Evolutionary conservation across 2,888 invertebrate genomes (phyloP), one percentile per base, ranked within the genome.

Genomic region (Perizoma flavofasciatum): DNA sequence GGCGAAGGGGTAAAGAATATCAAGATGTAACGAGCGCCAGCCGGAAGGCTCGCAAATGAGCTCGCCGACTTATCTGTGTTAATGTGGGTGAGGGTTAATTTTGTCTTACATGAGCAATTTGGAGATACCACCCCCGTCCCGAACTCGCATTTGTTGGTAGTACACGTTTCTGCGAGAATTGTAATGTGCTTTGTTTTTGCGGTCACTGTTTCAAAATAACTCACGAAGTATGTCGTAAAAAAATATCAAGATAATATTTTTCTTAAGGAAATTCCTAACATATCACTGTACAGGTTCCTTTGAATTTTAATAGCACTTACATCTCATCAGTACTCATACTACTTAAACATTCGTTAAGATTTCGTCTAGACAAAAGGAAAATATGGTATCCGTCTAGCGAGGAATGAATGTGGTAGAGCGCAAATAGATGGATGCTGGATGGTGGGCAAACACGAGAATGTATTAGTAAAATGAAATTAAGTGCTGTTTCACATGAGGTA

Each of bases 1-100:
- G 88, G 88, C 78, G 84, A 89, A 90, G 90, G 89, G 91, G 90
- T 90, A 91, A 91, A 92, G 91, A 92, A 91, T 91, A 92, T 92
- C 90, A 89, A 91, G 91, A 91, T 91, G 88, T 88, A 90, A 88
- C 89, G 88, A 88, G 86, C 88, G 72, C 81, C 85, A 84, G 89
- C 89, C 91, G 90, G 90, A 90, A 91, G 91, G 90, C 89, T 85
- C 89, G 90, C 91, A 92, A 92, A 91, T 92, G 91, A 92, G 92
- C 92, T 89, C 88, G 82, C 85, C 86, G 89, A 92, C 88, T 92
- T 92, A 92, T 92, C 91, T 90, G 83, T 80, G 82, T 86, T 91
- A 90, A 90, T 91, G 90, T 86, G 88, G 88, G 88, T 82, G 86
- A 88, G 91, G 92, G 92, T 91, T 91, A 91, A 92, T 91, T 90